Evolutionary conservation across 2,113 vertebrate species (phyloP), one percentile per base, ranked within the genome.

Genomic region (Pristiophorus japonicus): DNA sequence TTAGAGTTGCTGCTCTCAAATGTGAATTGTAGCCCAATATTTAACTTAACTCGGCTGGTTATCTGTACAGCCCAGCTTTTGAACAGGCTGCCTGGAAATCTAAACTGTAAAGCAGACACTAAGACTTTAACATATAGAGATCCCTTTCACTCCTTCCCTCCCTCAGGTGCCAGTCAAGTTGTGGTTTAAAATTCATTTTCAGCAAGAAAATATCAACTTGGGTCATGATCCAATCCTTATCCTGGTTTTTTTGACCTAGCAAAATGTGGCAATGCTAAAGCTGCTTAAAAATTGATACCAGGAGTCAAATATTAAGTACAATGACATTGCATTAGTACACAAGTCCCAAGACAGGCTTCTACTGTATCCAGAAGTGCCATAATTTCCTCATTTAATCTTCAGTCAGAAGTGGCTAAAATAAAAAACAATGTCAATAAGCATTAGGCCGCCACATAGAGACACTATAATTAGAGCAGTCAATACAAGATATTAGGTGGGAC

Each of bases 361-460:
- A 92, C 88, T 38, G 59, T 20, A 63, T 92, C 34, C 14, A 38
- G 1, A 63, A 92, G 62, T n/a, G 38, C 30, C 38, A 2, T 22
- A 10, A 63, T 63, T 88, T 92, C 88, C 1, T 63, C 59, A 91
- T 63, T 92, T 63, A 65, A 7, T 38, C 20, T 65, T 92, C 88
- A 92, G 59, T 38, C 88, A 92, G 88, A 63, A 92, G 88, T 63
- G 88, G 88, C 88, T 92, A 88, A n/a, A 62, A 18, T 22, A 63
- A 2, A 63, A 38, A 38, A 92, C 24, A 42, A 38, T 63, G 38
- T 38, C n/a, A 90, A 55, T 14, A 34, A 6, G 30, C 8, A 55
- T 59, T 91, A n/a, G n/a, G n/a, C n/a, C n/a, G n/a, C n/a, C n/a
- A n/a, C n/a, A n/a, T n/a, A n/a, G n/a, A n/a, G n/a, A n/a, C n/a